Base-by-base conservation (phyloP, 1,140 invertebrate genomes). In the Lordiphosa clarofinis region DNA sequence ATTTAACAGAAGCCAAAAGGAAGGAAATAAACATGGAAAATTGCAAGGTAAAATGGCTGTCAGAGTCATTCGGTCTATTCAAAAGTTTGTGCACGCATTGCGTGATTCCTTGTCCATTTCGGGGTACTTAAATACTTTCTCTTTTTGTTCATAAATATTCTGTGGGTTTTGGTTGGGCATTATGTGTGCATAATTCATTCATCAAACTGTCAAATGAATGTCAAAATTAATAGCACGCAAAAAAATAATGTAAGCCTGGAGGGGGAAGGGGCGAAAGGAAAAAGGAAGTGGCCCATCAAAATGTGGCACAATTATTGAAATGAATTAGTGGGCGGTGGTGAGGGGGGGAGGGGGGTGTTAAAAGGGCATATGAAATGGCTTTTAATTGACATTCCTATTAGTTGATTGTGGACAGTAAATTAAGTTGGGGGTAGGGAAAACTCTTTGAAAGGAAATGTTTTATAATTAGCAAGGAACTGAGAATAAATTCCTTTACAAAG, bases 201-300 rank as follows among this genome's bases (percentile, higher is more conserved):
- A 68, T 70, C 65, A 70, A 70, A 70, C 66, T 70, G 66, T 70
- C 66, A 70, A 70, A 70, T 70, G 57, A 70, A 70, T 70, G 66
- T 70, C 66, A 70, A 50, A 70, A 56, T 46, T 70, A 69, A 69
- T 61, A 56, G 66, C 46, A 40, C 36, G 9, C 38, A 40, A 12
- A 12, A 12, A 21, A 15, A 19, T 10, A 40, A 19, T 10, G 8
- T 4, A 21, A 40, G 6, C 24, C 24, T 21, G 3, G 21, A 4
- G 3, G 3, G 13, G 12, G 28, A 5, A 44, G 8, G 40, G 15
- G 7, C 28, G 42, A 12, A n/a, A 2, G 10, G 3, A 3, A 11
- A 44, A 12, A 44, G 42, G 24, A 46, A 46, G 24, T 43, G 31
- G 19, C 24, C 57, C 50, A 11, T 15, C 21, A 52, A 58, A 67